A percentile compares a stretch with the other conserved stretches of the same genome.
phyloP scores from a whole-genome alignment of 2,888 invertebrate genomes.

The Toxonevra muliebris region DNA sequence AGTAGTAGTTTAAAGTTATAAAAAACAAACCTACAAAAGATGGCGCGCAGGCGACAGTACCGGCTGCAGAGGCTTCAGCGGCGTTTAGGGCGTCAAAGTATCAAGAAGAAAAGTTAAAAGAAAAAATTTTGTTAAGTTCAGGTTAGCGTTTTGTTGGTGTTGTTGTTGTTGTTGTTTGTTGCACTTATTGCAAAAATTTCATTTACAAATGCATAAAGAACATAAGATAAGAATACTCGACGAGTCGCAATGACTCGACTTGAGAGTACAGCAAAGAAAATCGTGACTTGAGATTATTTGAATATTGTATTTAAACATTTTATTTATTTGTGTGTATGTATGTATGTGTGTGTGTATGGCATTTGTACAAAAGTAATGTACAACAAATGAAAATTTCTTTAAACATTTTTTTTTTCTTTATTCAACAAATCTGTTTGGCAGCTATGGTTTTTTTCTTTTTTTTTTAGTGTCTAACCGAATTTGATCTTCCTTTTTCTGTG shows the following conservation, averaged over 20 bases:
- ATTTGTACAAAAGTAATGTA: conserved; percentile 23
- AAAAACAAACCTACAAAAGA: background rate
- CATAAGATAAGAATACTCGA: conserved; percentile 35
- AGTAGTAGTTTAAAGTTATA: background rate
- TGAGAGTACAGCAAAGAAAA: conserved; percentile 13
- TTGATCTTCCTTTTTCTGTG: too few relatives aligned
- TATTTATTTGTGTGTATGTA: background rate
- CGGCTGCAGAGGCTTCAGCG: background rate
- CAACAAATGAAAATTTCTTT: conserved; percentile 34
- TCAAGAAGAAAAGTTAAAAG: too few relatives aligned
- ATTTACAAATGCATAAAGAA: conserved; percentile 36
- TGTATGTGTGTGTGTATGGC: conserved; percentile 9
- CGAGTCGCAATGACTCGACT: background rate
- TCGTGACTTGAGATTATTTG: conserved; percentile 35
- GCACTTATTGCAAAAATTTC: conserved; percentile 24
- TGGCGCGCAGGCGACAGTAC: background rate
- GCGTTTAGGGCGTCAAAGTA: background rate
- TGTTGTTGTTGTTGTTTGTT: too few relatives aligned
- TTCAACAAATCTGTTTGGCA: too few relatives aligned
- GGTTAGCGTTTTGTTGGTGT: too few relatives aligned
- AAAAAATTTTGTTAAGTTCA: too few relatives aligned
- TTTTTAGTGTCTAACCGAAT: too few relatives aligned
- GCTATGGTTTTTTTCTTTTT: too few relatives aligned
- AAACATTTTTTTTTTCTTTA: too few relatives aligned
- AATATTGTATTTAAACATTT: conserved; percentile 28